Conservation (phyloP, 2,113 vertebrate species). For the Chaetura pelagica region DNA sequence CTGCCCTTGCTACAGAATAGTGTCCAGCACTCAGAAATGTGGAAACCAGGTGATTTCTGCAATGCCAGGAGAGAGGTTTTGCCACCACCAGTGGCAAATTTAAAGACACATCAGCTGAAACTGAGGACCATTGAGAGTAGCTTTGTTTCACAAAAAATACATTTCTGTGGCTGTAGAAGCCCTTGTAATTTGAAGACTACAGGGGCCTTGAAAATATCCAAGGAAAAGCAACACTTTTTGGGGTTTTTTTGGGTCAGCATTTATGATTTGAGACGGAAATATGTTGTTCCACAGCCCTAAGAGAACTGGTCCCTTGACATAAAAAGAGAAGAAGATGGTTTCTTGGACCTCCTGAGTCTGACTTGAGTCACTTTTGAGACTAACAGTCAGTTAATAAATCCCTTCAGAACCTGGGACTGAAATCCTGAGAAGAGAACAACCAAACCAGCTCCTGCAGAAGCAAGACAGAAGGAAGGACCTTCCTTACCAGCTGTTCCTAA, state of each 20-base stretch:
- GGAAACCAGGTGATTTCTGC: background rate
- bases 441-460: background rate
- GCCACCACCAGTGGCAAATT: background rate
- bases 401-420: background rate
- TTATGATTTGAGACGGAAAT: background rate
- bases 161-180: background rate
- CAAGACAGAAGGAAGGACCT: background rate
- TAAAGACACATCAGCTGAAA: background rate
- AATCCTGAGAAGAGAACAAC: background rate
- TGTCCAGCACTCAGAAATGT: background rate
- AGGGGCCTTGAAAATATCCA: background rate
- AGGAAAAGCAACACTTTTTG: background rate
- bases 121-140: background rate
- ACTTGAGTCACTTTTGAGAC: background rate
- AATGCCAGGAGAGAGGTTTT: background rate
- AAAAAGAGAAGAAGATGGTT: background rate
- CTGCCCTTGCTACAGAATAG: background rate
- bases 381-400: background rate
- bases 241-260: background rate
- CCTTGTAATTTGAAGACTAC: background rate
- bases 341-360: background rate
- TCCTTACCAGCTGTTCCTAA: conserved; percentile 6
- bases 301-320: background rate
- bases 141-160: background rate
- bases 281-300: background rate